These are phyloP conservation scores for Sternotherus odoratus DNA, from an alignment of 2,797 vertebrate species.

Conservation along the genomic window DNA sequence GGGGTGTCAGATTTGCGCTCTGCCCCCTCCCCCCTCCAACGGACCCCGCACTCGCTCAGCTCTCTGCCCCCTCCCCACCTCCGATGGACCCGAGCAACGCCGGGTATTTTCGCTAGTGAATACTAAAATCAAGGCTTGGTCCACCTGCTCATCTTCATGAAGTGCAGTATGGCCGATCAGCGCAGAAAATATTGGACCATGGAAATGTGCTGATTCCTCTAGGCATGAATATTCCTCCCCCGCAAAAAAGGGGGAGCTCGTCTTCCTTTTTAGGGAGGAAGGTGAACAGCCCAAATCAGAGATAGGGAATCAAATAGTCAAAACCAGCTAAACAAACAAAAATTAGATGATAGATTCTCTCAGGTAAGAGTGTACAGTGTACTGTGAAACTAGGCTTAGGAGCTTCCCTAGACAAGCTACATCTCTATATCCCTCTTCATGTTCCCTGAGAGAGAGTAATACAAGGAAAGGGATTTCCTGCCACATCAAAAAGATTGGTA, in stretches of 20 bases:
- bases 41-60: too few relatives aligned
- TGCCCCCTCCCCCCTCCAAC: too few relatives aligned
- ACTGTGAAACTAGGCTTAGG: background rate
- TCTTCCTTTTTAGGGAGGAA: background rate
- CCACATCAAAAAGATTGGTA: background rate
- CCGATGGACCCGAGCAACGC: too few relatives aligned
- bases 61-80: too few relatives aligned
- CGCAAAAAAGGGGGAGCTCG: rapidly evolving
- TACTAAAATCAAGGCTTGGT: rapidly evolving
- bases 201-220: rapidly evolving
- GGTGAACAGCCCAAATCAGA: rapidly evolving
- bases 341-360: background rate
- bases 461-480: background rate
- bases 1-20: too few relatives aligned
- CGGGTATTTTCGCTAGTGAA: too few relatives aligned
- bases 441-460: background rate
- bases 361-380: background rate
- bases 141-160: rapidly evolving
- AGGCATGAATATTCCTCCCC: background rate
- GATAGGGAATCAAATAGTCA: background rate
- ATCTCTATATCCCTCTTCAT: background rate
- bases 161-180: rapidly evolving
- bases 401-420: background rate
- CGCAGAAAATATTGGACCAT: background rate
- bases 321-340: background rate